phyloP scores from a whole-genome alignment of 2,113 vertebrate genomes.

The Cettia cetti region DNA sequence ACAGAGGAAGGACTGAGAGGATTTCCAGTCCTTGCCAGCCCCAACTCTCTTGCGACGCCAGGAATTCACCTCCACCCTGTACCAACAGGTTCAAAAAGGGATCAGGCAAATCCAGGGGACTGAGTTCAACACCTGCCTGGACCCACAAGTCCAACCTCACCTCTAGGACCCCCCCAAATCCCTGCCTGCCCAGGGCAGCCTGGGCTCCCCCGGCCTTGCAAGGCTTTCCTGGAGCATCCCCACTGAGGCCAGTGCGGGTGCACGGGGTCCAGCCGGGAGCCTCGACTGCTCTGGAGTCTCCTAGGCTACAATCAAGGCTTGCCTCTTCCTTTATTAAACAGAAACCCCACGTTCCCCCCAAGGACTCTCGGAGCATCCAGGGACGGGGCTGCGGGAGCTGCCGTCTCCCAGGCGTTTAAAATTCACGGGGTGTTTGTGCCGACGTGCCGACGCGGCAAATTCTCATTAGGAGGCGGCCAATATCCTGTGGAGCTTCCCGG shows the following conservation, averaged over 20 bases:
- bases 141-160: not conserved
- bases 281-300: not conserved
- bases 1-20: not conserved
- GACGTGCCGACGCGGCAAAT: not conserved
- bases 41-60: not conserved
- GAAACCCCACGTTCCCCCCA: not conserved
- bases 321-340: slow-evolving; percentile 54
- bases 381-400: not conserved
- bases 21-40: not conserved
- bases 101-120: not conserved
- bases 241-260: fast-evolving
- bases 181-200: not conserved
- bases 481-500: slow-evolving; percentile 61
- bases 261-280: not conserved
- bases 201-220: not conserved
- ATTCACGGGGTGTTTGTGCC: not conserved
- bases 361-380: slow-evolving; percentile 18
- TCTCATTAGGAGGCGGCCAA: slow-evolving; percentile 63
- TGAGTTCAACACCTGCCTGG: not conserved
- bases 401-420: slow-evolving; percentile 12
- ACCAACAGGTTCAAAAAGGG: not conserved
- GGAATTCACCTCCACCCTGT: not conserved
- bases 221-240: not conserved
- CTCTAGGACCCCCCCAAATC: not conserved
- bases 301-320: slow-evolving; percentile 56